phyloP scores from a whole-genome alignment of 2,888 invertebrate genomes.

The Micoletzkya japonica region DNA sequence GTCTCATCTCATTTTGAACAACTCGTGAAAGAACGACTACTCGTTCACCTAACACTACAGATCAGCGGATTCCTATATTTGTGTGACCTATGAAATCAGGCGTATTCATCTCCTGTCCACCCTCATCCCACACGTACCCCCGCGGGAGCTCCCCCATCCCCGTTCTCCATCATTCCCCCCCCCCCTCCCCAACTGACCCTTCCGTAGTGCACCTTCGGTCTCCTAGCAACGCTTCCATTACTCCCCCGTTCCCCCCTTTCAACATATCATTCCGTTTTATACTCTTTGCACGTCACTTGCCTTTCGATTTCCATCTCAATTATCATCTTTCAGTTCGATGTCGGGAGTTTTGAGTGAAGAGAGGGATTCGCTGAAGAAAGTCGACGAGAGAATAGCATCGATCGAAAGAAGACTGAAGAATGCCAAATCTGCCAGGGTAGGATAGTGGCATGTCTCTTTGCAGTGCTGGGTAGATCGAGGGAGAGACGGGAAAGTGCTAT shows the following conservation, averaged over 20 bases:
- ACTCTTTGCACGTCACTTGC: not conserved
- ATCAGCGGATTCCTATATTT: too few species aligned
- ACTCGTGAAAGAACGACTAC: too few species aligned
- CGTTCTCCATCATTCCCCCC: not conserved
- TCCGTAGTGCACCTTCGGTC: too few species aligned
- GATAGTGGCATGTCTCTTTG: slow-evolving; percentile 6
- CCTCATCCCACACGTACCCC: too few species aligned
- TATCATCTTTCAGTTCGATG: not conserved
- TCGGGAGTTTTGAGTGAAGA: slow-evolving; percentile 19
- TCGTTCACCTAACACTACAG: too few species aligned
- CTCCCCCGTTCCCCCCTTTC: not conserved
- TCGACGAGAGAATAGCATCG: slow-evolving; percentile 37
- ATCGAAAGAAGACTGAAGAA: slow-evolving; percentile 40
- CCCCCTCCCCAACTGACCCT: not conserved
- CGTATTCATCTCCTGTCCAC: too few species aligned
- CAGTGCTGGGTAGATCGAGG: too few species aligned
- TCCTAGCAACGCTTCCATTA: not conserved
- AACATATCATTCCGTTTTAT: not conserved
- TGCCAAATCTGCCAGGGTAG: slow-evolving; percentile 40
- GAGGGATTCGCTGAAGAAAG: slow-evolving; percentile 34
- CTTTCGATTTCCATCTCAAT: not conserved
- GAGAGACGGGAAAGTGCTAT: too few species aligned
- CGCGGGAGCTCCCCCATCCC: not conserved
- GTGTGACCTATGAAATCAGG: too few species aligned
- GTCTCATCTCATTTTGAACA: too few species aligned